Conservation (phyloP, 2,113 vertebrate genomes). For the Elachura formosa region DNA sequence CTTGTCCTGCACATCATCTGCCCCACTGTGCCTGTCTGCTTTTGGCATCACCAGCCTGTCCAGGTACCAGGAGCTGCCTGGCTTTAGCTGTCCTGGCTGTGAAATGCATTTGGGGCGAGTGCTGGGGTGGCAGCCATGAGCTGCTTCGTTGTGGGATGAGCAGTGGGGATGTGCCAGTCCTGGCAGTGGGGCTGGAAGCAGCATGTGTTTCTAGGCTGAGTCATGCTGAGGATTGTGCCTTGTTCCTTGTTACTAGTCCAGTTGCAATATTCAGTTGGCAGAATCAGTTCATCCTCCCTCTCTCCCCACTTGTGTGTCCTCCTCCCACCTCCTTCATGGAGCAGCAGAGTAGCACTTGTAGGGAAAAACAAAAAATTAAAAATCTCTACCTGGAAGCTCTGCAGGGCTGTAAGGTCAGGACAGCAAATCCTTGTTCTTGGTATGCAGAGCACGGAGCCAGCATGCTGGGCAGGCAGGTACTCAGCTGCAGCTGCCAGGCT, state of each 20-base stretch:
- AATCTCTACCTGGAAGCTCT: neutral
- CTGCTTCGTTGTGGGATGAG: neutral
- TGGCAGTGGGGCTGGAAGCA: neutral
- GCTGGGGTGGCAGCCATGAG: neutral
- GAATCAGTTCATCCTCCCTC: neutral
- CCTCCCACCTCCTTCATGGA: neutral
- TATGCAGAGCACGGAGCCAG: neutral
- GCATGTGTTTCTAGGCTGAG: conserved; percentile 20
- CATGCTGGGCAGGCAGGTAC: neutral
- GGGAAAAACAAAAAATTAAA: neutral
- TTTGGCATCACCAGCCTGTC: neutral
- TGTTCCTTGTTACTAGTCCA: neutral
- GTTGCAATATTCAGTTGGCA: neutral
- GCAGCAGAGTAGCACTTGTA: neutral
- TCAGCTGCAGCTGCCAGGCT: neutral
- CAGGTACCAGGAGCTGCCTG: neutral
- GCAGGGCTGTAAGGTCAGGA: neutral
- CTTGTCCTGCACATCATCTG: neutral
- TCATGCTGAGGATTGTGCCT: neutral
- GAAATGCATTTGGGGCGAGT: neutral
- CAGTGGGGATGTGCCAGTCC: rapidly evolving
- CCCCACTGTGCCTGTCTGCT: neutral
- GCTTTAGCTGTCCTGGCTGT: neutral
- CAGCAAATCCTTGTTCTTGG: neutral
- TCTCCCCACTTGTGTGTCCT: neutral